A percentile compares a stretch with the other conserved stretches of the same genome.
These are phyloP conservation scores for Pammene aurita DNA, from an alignment of 2,888 invertebrate species.

Conservation along the genomic window DNA sequence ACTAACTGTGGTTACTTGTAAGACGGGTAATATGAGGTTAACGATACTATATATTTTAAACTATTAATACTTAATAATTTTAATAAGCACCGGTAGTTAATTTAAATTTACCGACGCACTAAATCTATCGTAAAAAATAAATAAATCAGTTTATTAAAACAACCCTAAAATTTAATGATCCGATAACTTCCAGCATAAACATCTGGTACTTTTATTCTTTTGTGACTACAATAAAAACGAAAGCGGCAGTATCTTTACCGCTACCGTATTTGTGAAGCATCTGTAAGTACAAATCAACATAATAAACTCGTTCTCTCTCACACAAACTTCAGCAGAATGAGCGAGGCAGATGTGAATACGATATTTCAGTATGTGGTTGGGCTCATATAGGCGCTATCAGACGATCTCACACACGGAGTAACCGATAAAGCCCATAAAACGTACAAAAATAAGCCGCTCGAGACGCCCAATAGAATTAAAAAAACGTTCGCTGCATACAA, in stretches of 20 bases:
- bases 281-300: constrained; percentile 4
- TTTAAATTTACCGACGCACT: constrained; percentile 20
- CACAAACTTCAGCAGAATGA: not conserved
- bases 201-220: constrained; percentile 42
- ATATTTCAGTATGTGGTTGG: constrained; percentile 9
- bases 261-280: constrained; percentile 6
- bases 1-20: too few relatives aligned
- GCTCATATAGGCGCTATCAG: constrained; percentile 36
- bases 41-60: not conserved
- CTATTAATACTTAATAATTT: not conserved
- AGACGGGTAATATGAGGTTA: not conserved
- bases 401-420: constrained; percentile 39
- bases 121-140: constrained; percentile 28
- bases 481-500: constrained; percentile 40
- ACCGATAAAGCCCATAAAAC: constrained; percentile 42
- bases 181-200: constrained; percentile 37
- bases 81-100: not conserved
- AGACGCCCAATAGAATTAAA: constrained; percentile 38
- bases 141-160: constrained; percentile 36
- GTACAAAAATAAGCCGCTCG: constrained; percentile 37
- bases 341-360: constrained; percentile 3
- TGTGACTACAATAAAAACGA: constrained; percentile 40
- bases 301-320: constrained; percentile 23
- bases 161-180: constrained; percentile 33
- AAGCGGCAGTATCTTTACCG: constrained; percentile 25